These are phyloP conservation scores for Umimayanthus chanpuru DNA, from an alignment of 92 coral and sea anemone species.

Conservation along the genomic window DNA sequence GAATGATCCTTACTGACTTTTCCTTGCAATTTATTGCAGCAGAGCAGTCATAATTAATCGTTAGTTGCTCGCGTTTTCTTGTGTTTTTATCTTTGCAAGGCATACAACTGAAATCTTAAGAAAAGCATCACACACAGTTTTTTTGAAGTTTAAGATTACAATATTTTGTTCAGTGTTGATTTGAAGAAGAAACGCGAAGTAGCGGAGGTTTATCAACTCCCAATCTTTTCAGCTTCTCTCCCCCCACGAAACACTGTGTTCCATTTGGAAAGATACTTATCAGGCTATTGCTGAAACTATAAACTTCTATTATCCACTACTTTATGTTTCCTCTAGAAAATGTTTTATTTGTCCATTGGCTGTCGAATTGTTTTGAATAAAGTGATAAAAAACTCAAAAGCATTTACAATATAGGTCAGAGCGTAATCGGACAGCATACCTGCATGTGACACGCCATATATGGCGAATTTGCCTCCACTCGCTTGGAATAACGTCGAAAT, in stretches of 20 bases:
- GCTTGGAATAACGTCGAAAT: constrained; percentile 40
- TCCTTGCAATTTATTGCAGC: background rate
- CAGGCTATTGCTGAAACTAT: no score
- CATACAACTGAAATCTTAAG: no score
- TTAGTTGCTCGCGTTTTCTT: background rate
- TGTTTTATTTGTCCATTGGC: no score
- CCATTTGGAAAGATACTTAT: no score
- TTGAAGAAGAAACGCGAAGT: no score
- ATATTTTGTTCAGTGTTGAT: no score
- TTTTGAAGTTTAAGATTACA: no score
- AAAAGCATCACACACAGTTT: background rate
- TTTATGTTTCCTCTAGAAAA: no score
- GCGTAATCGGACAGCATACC: constrained; percentile 21
- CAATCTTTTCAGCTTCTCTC: no score
- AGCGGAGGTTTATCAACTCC: no score
- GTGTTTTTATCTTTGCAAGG: background rate
- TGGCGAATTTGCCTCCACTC: constrained; percentile 42
- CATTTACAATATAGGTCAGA: background rate
- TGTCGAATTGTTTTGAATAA: background rate
- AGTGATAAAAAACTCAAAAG: background rate
- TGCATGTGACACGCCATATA: constrained; percentile 62
- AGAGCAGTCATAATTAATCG: background rate
- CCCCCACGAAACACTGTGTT: no score
- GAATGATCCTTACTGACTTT: background rate
- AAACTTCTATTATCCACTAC: no score